These are phyloP conservation scores for Buphagus erythrorhynchus DNA, from an alignment of 2,797 vertebrate genomes.

Conservation along the genomic window DNA sequence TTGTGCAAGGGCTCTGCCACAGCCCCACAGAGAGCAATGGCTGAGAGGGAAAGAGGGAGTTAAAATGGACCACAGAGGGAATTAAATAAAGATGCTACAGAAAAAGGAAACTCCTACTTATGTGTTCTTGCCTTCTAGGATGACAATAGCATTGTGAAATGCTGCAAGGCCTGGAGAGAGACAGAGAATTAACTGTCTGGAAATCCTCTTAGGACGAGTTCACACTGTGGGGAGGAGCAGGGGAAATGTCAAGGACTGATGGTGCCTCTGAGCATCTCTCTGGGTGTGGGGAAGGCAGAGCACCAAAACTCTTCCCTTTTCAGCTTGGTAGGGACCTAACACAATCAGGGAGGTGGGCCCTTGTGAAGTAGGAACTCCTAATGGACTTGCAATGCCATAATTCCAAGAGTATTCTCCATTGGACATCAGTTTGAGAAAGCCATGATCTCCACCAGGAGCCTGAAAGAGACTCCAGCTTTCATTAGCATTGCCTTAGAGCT, in stretches of 20 bases:
- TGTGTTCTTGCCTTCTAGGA: conserved; percentile 28
- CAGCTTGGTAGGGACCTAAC: neutral
- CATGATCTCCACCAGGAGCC: neutral
- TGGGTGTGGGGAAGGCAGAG: neutral
- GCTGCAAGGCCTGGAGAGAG: neutral
- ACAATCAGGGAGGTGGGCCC: neutral
- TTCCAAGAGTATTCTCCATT: rapidly evolving
- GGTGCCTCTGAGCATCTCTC: neutral
- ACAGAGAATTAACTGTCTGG: conserved; percentile 6
- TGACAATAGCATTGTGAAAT: conserved; percentile 50
- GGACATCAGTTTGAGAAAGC: neutral
- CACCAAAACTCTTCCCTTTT: neutral
- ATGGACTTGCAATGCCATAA: rapidly evolving
- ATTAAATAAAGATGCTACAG: conserved; percentile 25
- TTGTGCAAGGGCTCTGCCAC: neutral
- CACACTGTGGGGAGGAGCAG: neutral
- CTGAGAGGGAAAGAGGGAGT: neutral
- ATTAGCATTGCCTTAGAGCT: neutral
- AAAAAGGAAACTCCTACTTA: neutral
- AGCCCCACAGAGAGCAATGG: rapidly evolving
- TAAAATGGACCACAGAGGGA: conserved; percentile 32
- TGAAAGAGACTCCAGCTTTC: neutral
- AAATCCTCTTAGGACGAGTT: neutral
- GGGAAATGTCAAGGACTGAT: neutral
- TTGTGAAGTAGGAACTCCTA: neutral